Conservation (phyloP, 2,113 vertebrate genomes). For the Strigops habroptila region DNA sequence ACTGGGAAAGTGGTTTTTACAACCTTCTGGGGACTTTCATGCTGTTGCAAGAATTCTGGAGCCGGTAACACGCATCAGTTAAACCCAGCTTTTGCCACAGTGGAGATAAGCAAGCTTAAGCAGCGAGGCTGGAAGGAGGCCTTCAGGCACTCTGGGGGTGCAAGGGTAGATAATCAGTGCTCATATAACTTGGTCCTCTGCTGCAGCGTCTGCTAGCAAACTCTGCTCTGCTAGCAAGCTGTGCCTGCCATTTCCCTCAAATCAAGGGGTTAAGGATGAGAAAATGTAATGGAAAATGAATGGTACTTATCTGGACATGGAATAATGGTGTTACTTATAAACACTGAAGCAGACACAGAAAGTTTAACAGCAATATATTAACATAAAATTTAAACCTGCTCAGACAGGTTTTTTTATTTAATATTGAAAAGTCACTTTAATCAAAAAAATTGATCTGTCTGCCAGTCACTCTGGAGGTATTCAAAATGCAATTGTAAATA, state of each 20-base stretch:
- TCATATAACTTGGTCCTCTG: background rate
- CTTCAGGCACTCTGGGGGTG: background rate
- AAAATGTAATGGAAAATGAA: conserved; percentile 18
- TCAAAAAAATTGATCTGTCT: conserved; percentile 1
- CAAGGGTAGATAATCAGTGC: background rate
- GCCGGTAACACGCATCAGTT: background rate
- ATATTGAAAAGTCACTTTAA: background rate
- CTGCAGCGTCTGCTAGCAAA: background rate
- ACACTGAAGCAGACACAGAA: background rate
- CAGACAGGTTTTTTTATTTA: background rate
- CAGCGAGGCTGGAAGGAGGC: background rate
- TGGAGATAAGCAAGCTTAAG: background rate
- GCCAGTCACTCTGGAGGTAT: background rate
- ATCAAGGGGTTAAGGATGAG: background rate
- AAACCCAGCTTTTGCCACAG: background rate
- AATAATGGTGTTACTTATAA: background rate
- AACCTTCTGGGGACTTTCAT: background rate
- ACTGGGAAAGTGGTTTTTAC: background rate
- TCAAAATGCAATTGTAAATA: conserved; percentile 28
- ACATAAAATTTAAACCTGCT: conserved; percentile 2
- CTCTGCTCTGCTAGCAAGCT: background rate
- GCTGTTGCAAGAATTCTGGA: background rate
- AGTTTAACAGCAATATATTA: background rate
- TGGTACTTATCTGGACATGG: background rate
- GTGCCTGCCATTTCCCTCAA: background rate